Percentiles rank a stretch among this genome's conserved stretches.
Conservation (phyloP, 2,888 invertebrate genomes). For the Drosophila maculinotata region DNA sequence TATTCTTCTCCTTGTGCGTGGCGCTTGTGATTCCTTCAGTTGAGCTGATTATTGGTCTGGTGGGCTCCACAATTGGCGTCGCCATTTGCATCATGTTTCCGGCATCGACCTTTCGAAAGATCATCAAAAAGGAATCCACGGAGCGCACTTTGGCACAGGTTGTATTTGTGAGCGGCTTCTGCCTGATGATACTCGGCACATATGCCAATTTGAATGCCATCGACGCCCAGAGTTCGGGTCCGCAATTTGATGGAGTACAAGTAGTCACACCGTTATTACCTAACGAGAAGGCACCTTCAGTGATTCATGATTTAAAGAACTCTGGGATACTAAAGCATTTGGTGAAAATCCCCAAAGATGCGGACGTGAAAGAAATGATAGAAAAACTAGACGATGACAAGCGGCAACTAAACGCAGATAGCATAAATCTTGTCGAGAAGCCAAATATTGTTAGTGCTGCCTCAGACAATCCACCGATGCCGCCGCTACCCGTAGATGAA, state of each 20-base stretch:
- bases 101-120: slow-evolving; percentile 93
- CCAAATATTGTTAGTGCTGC: slow-evolving; percentile 20
- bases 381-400: slow-evolving; percentile 41
- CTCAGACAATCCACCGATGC: slow-evolving; percentile 63
- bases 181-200: slow-evolving; percentile 95
- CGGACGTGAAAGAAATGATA: slow-evolving; percentile 19
- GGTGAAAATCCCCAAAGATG: slow-evolving; percentile 28
- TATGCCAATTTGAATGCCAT: slow-evolving; percentile 94
- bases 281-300: slow-evolving; percentile 36
- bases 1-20: slow-evolving; percentile 90
- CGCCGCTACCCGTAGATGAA: slow-evolving; percentile 81
- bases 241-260: slow-evolving; percentile 64
- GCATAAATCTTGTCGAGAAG: slow-evolving; percentile 19
- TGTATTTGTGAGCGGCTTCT: slow-evolving; percentile 92
- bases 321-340: slow-evolving; percentile 50
- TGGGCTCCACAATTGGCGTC: slow-evolving; percentile 98
- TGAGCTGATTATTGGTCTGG: slow-evolving; percentile 96
- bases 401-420: slow-evolving; percentile 3
- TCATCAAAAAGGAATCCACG: slow-evolving; percentile 93
- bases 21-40: slow-evolving; percentile 97
- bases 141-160: slow-evolving; percentile 93
- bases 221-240: slow-evolving; percentile 86
- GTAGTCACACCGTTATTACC: slow-evolving; percentile 60
- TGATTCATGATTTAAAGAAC: slow-evolving; percentile 44
- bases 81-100: slow-evolving; percentile 97